These are phyloP conservation scores for Oenanthe oenanthe DNA, from an alignment of 2,113 vertebrate species.

Conservation along the genomic window DNA sequence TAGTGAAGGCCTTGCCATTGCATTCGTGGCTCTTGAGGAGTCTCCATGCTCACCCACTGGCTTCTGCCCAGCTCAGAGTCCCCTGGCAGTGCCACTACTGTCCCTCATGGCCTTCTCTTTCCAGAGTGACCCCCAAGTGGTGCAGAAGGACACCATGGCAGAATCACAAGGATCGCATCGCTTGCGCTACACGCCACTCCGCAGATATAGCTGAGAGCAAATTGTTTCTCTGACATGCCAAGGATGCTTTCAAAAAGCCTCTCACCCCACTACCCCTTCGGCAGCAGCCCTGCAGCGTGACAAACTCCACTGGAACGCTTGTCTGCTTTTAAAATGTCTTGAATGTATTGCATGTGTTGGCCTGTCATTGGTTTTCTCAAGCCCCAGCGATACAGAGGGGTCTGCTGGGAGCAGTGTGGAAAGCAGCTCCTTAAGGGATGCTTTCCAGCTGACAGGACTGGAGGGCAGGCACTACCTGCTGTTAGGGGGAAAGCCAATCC, in stretches of 20 bases:
- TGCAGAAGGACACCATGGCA: not conserved
- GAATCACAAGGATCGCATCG: rapidly evolving
- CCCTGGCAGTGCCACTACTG: not conserved
- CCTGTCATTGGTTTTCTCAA: not conserved
- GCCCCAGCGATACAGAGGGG: not conserved
- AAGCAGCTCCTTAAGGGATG: not conserved
- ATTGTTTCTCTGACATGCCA: not conserved
- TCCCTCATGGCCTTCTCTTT: not conserved
- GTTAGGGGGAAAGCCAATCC: not conserved
- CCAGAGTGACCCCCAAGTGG: rapidly evolving
- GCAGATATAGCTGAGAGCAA: not conserved
- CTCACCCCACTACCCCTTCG: not conserved
- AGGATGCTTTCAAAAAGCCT: not conserved
- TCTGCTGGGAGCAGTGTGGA: not conserved
- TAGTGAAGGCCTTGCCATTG: not conserved
- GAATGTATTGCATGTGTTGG: not conserved
- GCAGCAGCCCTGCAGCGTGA: not conserved
- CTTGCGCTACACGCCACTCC: not conserved
- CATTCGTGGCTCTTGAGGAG: not conserved
- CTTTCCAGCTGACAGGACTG: not conserved
- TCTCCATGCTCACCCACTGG: not conserved
- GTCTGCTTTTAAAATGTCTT: not conserved
- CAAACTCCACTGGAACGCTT: not conserved
- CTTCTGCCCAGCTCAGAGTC: not conserved
- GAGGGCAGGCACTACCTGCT: not conserved